Conservation (phyloP, 2,888 invertebrate species). For the Anagyrus pseudococci region DNA sequence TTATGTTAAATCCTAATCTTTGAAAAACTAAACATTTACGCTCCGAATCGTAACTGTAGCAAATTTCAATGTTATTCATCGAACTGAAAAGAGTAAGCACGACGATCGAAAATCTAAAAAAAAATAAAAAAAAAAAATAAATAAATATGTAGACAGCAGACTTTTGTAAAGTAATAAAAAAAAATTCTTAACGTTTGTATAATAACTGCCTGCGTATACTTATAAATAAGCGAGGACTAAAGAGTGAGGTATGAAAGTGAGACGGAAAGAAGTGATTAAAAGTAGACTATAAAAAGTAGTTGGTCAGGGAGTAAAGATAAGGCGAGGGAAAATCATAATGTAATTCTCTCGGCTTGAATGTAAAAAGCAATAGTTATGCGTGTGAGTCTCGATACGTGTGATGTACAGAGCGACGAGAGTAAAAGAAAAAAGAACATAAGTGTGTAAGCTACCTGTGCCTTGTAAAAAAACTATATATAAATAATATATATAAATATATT, state of each 20-base stretch:
- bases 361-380: constrained; percentile 54
- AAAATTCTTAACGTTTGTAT: constrained; percentile 34
- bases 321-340: constrained; percentile 29
- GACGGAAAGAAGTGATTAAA: background rate
- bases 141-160: constrained; percentile 7
- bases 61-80: too few relatives aligned
- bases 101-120: constrained; percentile 11
- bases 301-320: background rate
- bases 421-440: constrained; percentile 47
- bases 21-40: too few relatives aligned
- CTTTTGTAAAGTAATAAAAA: constrained; percentile 31
- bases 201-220: constrained; percentile 34
- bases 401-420: constrained; percentile 44
- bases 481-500: constrained; percentile 48
- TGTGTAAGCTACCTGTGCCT: constrained; percentile 63
- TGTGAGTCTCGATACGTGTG: constrained; percentile 41
- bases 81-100: constrained; percentile 11
- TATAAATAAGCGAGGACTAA: constrained; percentile 15
- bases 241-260: constrained; percentile 13
- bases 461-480: constrained; percentile 58
- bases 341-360: constrained; percentile 51
- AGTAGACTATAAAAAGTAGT: constrained; percentile 8
- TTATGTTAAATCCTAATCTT: too few relatives aligned
- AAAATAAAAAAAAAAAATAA: too few relatives aligned
- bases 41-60: too few relatives aligned